A percentile compares a stretch with the other conserved stretches of the same genome.
Evolutionary conservation across 2,888 invertebrate genomes (phyloP).

Genomic region (Synanthedon myopaeformis): DNA sequence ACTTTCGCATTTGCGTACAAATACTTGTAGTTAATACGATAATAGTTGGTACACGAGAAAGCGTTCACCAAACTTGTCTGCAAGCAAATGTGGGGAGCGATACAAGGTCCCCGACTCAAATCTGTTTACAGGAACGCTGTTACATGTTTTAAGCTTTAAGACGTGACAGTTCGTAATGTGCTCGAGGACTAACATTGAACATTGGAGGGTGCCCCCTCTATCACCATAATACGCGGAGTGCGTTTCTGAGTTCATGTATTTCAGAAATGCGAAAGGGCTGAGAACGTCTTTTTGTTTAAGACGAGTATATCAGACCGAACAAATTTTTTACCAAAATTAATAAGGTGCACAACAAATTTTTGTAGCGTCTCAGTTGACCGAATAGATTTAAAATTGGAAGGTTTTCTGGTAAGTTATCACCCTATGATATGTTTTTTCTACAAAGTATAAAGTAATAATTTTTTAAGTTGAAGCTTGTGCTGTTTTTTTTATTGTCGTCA

Average conservation of each 20-base stretch:
- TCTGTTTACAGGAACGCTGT: slow-evolving; percentile 42
- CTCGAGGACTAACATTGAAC: slow-evolving; percentile 12
- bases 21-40: slow-evolving; percentile 40
- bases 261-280: too few species aligned
- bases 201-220: slow-evolving; percentile 1
- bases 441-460: too few species aligned
- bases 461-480: too few species aligned
- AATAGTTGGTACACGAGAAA: slow-evolving; percentile 54
- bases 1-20: slow-evolving; percentile 10
- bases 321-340: too few species aligned
- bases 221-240: not conserved
- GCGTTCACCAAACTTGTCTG: slow-evolving; percentile 51
- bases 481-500: too few species aligned
- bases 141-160: slow-evolving; percentile 41
- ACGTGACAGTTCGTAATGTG: slow-evolving; percentile 24
- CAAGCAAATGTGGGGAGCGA: slow-evolving; percentile 20
- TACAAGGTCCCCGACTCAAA: slow-evolving; percentile 30
- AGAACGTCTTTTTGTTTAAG: too few species aligned
- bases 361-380: too few species aligned
- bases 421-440: too few species aligned
- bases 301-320: too few species aligned
- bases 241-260: not conserved
- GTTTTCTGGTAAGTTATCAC: too few species aligned
- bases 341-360: too few species aligned
- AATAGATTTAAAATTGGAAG: too few species aligned